phyloP scores from a whole-genome alignment of 2,888 invertebrate species.

The Acleris emargana region DNA sequence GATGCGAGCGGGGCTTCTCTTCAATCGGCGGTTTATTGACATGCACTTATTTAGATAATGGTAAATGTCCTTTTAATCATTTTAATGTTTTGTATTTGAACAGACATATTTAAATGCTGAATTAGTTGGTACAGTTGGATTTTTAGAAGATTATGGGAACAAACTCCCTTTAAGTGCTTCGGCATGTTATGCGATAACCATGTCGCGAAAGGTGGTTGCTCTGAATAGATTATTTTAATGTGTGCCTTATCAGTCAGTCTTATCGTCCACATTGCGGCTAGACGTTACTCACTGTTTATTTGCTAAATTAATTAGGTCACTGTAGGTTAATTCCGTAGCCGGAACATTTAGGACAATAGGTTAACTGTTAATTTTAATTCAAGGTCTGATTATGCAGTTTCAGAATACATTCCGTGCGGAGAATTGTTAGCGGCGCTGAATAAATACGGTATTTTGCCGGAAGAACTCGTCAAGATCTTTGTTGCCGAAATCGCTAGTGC shows the following conservation, averaged over 20 bases:
- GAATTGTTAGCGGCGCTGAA: slow-evolving; percentile 91
- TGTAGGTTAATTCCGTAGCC: slow-evolving; percentile 24
- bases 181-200: background rate
- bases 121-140: no score
- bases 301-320: slow-evolving; percentile 31
- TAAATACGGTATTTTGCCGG: slow-evolving; percentile 88
- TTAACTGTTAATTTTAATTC: slow-evolving; percentile 38
- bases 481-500: slow-evolving; percentile 94
- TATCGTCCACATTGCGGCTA: slow-evolving; percentile 33
- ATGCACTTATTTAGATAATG: slow-evolving; percentile 16
- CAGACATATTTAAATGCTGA: no score
- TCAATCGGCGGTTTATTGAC: slow-evolving; percentile 18
- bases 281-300: slow-evolving; percentile 36
- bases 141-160: background rate
- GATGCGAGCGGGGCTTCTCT: background rate
- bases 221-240: slow-evolving; percentile 30
- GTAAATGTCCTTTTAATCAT: background rate
- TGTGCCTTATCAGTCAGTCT: slow-evolving; percentile 29
- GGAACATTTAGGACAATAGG: slow-evolving; percentile 38
- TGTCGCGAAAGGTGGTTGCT: slow-evolving; percentile 8
- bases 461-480: slow-evolving; percentile 91
- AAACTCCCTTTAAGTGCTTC: background rate
- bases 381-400: slow-evolving; percentile 83
- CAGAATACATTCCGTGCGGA: slow-evolving; percentile 93
- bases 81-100: no score